Base-by-base conservation (phyloP, 2,113 vertebrate species). In the Apteryx owenii region DNA sequence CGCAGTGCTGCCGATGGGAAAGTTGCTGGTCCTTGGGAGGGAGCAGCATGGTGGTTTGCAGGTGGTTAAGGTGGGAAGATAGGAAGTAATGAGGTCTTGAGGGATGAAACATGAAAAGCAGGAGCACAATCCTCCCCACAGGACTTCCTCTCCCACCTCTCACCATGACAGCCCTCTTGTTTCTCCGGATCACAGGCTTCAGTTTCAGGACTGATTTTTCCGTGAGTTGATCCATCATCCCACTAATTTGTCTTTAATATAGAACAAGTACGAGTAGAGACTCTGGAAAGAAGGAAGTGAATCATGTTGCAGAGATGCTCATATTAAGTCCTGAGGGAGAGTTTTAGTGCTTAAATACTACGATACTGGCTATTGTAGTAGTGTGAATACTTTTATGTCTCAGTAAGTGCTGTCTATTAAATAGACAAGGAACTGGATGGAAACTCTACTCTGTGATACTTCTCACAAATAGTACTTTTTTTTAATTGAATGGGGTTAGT, bases 1-100 rank as follows among this genome's bases (percentile, higher is more conserved):
- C 1, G 0, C 56, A 25, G 38, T 0, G 3, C 26, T 90, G 53
- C 68, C 0, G 0, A n/a, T 21, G 26, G 46, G 44, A 83, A 31
- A 3, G 0, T 6, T 25, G 46, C 44, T 33, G 8, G 54, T 33
- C 60, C 33, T 53, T 25, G 5, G n/a, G 46, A 76, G 31, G 11
- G 38, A 64, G 76, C 28, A 89, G n/a, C 25, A 6, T 0, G 0
- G 12, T 62, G 72, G 22, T 6, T 1, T 38, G 61, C 84, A 71
- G 85, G 23, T 51, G 75, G 4, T 33, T 26, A 54, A 91, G 70
- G 44, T 65, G 68, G 48, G 66, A 31, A 56, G 54, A 29, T 31
- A 3, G 5, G 28, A 88, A 88, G 36, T 65, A 82, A 85, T 51
- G 88, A 94, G 90, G 51, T 44, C 75, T 82, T 66, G 79, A 36